These are phyloP conservation scores for Cosmorhoe ocellata DNA, from an alignment of 2,888 invertebrate species.

Conservation along the genomic window DNA sequence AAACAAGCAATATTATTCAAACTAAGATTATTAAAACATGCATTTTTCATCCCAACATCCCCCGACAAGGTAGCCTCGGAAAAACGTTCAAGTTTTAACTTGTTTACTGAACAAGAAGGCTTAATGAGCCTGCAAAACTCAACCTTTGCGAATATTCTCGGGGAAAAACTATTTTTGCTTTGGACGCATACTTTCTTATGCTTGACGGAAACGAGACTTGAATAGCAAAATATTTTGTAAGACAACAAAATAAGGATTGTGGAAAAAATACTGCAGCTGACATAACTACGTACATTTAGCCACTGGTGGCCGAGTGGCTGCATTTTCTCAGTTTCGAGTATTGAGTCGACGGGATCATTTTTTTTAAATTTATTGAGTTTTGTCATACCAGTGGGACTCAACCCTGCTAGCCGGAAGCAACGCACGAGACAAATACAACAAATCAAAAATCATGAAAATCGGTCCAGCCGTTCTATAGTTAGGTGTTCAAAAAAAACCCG, in stretches of 20 bases:
- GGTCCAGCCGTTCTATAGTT: too few species aligned
- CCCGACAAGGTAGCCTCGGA: background rate
- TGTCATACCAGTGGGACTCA: too few species aligned
- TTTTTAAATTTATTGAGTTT: too few species aligned
- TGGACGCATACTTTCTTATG: conserved; percentile 1
- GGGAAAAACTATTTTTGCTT: conserved; percentile 27
- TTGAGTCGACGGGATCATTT: too few species aligned
- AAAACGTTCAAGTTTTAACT: conserved; percentile 23
- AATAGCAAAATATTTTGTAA: background rate
- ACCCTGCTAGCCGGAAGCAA: too few species aligned
- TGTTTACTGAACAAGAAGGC: conserved; percentile 32
- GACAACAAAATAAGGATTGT: background rate
- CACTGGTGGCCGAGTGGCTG: too few species aligned
- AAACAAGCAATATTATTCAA: background rate
- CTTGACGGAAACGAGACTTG: conserved; percentile 4
- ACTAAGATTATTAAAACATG: background rate
- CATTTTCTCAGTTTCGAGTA: too few species aligned
- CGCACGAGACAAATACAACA: too few species aligned
- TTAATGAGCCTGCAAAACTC: conserved; percentile 29
- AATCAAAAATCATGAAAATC: too few species aligned
- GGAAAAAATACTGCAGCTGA: too few species aligned
- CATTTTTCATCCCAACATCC: background rate
- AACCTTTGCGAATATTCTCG: conserved; percentile 18
- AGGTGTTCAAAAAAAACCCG: too few species aligned
- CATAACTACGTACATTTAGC: too few species aligned